A percentile compares a stretch with the other conserved stretches of the same genome.
phyloP scores from a whole-genome alignment of 2,888 invertebrate genomes.

The Aporophyla lueneburgensis region DNA sequence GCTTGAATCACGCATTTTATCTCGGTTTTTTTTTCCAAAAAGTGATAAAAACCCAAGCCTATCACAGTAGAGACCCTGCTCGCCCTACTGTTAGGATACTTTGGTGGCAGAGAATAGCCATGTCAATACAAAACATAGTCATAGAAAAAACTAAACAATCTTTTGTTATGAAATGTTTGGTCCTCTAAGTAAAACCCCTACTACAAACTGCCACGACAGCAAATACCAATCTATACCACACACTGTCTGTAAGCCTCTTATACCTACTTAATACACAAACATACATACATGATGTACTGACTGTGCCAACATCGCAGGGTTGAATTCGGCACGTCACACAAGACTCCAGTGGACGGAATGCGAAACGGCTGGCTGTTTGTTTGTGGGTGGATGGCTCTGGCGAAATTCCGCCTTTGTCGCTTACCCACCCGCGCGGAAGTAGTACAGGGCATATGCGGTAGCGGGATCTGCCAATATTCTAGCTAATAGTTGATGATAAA shows the following conservation, averaged over 20 bases:
- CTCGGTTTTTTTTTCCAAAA: too few species aligned
- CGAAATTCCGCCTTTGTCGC: slow-evolving; percentile 89
- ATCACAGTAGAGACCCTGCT: too few species aligned
- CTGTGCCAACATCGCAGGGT: slow-evolving; percentile 63
- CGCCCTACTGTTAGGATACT: too few species aligned
- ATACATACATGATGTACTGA: slow-evolving; percentile 36
- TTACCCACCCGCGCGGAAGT: slow-evolving; percentile 76
- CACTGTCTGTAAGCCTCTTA: background rate
- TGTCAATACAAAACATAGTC: background rate
- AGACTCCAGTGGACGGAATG: slow-evolving; percentile 86
- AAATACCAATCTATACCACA: background rate
- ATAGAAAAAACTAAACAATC: background rate
- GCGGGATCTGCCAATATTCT: slow-evolving; percentile 34
- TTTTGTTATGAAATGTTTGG: background rate
- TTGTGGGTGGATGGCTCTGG: slow-evolving; percentile 87
- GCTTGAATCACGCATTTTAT: too few species aligned
- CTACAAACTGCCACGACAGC: background rate
- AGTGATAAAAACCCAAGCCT: too few species aligned
- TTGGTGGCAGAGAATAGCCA: background rate
- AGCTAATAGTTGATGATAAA: too few species aligned
- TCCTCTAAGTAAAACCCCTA: background rate
- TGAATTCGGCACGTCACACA: slow-evolving; percentile 73
- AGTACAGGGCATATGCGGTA: slow-evolving; percentile 50
- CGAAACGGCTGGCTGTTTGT: slow-evolving; percentile 85
- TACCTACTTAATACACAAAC: background rate